phyloP scores from a whole-genome alignment of 1,140 invertebrate genomes.

The Phymastichus coffea region DNA sequence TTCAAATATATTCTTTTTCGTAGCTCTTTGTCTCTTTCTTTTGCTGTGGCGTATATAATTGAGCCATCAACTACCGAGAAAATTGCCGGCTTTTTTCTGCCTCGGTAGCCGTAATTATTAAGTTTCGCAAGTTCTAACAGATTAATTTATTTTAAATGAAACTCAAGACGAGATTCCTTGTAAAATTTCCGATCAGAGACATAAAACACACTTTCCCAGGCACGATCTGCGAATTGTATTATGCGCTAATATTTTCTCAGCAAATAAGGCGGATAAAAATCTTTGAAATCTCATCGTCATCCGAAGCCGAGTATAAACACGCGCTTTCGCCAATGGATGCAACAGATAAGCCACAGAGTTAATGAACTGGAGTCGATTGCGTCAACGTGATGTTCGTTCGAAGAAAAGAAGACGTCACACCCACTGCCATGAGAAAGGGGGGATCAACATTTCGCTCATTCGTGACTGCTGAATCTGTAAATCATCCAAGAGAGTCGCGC shows the following conservation, averaged over 20 bases:
- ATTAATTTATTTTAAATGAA: not conserved
- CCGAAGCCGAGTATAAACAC: too few species aligned
- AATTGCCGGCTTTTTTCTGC: conserved; percentile 11
- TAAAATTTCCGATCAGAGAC: too few species aligned
- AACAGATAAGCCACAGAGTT: too few species aligned
- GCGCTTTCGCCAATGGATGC: too few species aligned
- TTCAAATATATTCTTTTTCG: not conserved
- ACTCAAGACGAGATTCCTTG: not conserved
- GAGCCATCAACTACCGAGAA: conserved; percentile 12
- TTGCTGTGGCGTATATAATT: conserved; percentile 14
- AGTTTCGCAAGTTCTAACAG: not conserved
- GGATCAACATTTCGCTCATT: not conserved
- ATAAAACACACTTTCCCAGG: too few species aligned
- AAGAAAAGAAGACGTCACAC: conserved; percentile 26
- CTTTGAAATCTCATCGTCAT: too few species aligned
- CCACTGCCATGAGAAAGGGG: conserved; percentile 5
- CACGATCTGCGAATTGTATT: too few species aligned
- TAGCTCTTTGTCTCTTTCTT: not conserved
- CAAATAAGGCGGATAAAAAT: too few species aligned
- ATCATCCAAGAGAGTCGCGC: conserved; percentile 25
- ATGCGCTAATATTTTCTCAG: too few species aligned
- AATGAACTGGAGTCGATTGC: not conserved
- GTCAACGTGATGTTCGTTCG: conserved; percentile 2
- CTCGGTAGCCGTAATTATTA: conserved; percentile 6
- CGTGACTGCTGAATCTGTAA: conserved; percentile 14